Conservation (phyloP, 1,140 invertebrate genomes). For the Aphaenogaster ashmeadi region DNA sequence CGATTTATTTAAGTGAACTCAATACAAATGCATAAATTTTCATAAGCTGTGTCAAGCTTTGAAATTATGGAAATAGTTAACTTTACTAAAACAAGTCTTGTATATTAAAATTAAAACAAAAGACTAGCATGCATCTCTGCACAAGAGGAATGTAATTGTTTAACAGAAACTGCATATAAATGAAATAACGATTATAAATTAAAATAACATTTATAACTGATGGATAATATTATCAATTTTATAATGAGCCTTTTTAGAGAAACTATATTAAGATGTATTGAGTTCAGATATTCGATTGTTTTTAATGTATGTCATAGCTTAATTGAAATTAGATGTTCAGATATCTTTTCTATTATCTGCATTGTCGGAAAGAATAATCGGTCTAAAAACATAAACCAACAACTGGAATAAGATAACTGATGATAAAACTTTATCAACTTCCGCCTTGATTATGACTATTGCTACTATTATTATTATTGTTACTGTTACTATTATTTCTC, state of each 20-base stretch:
- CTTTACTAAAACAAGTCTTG: not conserved
- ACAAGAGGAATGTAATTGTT: not conserved
- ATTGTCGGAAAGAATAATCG: not conserved
- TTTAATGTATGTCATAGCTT: not conserved
- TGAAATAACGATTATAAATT: not conserved
- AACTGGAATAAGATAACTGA: not conserved
- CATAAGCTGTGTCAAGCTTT: not conserved
- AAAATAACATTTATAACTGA: not conserved
- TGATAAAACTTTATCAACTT: constrained; percentile 20
- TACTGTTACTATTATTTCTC: not conserved
- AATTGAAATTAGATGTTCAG: not conserved
- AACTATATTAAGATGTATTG: not conserved
- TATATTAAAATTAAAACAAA: not conserved
- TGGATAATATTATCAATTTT: not conserved
- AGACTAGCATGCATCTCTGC: not conserved
- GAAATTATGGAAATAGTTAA: not conserved
- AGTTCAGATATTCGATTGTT: not conserved
- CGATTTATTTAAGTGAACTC: not conserved
- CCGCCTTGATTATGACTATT: not conserved
- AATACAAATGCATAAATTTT: not conserved
- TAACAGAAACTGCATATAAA: not conserved
- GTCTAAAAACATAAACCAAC: constrained; percentile 12
- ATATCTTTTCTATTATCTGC: not conserved
- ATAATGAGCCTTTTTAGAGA: not conserved
- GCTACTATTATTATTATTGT: not conserved